Conservation (phyloP, 1,140 invertebrate species). For the Leptopilina boulardi region DNA sequence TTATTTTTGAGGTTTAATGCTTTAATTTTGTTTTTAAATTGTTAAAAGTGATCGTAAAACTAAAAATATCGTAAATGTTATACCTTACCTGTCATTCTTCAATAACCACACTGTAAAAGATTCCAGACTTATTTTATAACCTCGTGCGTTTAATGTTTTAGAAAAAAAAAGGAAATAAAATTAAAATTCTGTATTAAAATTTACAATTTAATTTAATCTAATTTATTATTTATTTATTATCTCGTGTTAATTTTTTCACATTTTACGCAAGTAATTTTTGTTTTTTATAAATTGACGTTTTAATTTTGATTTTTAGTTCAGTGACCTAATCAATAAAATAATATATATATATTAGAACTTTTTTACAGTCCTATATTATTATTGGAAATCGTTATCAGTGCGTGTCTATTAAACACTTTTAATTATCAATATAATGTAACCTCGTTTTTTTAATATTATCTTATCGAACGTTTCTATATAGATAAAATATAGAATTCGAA, state of each 20-base stretch:
- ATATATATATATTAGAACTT: too few species aligned
- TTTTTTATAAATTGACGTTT: too few species aligned
- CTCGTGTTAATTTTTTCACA: too few species aligned
- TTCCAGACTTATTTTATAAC: too few species aligned
- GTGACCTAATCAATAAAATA: too few species aligned
- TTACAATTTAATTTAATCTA: too few species aligned
- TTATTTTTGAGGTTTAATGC: neutral
- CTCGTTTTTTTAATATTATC: constrained; percentile 3
- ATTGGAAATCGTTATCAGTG: constrained; percentile 4
- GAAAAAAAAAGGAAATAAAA: too few species aligned
- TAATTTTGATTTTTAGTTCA: too few species aligned
- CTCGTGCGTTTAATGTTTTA: too few species aligned
- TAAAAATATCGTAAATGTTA: neutral
- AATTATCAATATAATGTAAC: neutral
- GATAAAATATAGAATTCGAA: neutral
- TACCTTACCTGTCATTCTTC: neutral
- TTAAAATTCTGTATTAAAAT: too few species aligned
- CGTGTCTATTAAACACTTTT: neutral
- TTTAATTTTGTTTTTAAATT: neutral
- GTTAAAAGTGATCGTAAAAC: neutral
- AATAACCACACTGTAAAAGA: neutral
- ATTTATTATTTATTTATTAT: too few species aligned
- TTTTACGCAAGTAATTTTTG: too few species aligned
- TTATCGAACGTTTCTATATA: neutral
- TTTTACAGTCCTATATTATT: neutral